Conservation (phyloP, 2,797 vertebrate genomes). For the Poecilia picta region DNA sequence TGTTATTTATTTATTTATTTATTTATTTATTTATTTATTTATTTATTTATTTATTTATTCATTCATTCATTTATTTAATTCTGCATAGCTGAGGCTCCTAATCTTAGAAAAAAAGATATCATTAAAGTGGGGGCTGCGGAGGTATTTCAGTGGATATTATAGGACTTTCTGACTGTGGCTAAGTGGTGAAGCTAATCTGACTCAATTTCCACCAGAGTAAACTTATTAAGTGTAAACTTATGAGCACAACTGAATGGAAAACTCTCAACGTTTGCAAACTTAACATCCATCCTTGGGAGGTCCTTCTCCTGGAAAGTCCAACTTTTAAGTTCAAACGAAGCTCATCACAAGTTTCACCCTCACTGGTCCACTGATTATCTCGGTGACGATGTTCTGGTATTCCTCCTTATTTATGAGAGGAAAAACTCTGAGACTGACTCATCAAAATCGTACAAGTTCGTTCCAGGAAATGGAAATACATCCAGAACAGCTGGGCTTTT, state of each 20-base stretch:
- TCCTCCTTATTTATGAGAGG: slow-evolving; percentile 1
- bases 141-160: not conserved
- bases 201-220: not conserved
- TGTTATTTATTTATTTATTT: too few species aligned
- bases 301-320: not conserved
- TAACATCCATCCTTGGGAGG: not conserved
- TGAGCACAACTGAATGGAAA: not conserved
- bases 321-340: not conserved
- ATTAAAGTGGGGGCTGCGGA: not conserved
- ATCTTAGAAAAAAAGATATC: not conserved
- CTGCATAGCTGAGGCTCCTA: not conserved
- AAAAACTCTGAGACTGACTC: slow-evolving; percentile 33
- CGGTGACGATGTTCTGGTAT: not conserved
- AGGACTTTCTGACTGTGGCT: not conserved
- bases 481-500: not conserved
- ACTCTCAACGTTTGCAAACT: not conserved
- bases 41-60: too few species aligned
- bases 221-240: not conserved
- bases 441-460: slow-evolving; percentile 18
- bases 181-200: not conserved
- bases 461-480: slow-evolving; percentile 40
- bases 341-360: not conserved
- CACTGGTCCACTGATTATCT: not conserved
- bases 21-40: not conserved
- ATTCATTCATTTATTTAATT: not conserved